Conservation (phyloP, 2,113 vertebrate species). For the Pipra filicauda region DNA sequence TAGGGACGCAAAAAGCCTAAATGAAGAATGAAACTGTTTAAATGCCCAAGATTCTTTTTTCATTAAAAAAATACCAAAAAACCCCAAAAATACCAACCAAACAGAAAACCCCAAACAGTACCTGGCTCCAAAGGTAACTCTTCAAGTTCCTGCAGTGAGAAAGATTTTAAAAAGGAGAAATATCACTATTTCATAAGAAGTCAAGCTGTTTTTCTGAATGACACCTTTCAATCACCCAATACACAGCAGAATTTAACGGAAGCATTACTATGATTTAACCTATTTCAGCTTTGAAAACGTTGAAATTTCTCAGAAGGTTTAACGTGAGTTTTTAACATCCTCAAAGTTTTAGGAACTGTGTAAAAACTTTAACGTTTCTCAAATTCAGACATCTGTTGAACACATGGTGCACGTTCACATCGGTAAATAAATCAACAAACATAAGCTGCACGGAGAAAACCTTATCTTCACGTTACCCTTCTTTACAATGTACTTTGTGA, state of each 20-base stretch:
- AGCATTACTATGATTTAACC: neutral
- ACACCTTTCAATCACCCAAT: neutral
- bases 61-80: neutral
- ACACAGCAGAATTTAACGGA: neutral
- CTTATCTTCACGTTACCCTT: neutral
- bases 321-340: neutral
- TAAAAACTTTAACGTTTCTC: neutral
- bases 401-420: rapidly evolving
- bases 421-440: neutral
- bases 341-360: neutral
- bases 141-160: slow-evolving; percentile 72
- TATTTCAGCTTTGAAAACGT: neutral
- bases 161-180: neutral
- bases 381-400: neutral
- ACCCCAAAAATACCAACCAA: neutral
- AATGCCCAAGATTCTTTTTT: neutral
- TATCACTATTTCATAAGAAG: neutral
- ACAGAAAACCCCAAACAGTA: slow-evolving; percentile 72
- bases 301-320: neutral
- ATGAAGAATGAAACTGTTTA: slow-evolving; percentile 20
- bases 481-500: neutral
- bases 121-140: slow-evolving; percentile 84
- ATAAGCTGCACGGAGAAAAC: neutral
- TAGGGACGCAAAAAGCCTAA: slow-evolving; percentile 7
- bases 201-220: neutral